Evolutionary conservation across 2,797 vertebrate genomes (phyloP), one percentile per base, ranked within the genome.

Genomic region (Danio tinwini): DNA sequence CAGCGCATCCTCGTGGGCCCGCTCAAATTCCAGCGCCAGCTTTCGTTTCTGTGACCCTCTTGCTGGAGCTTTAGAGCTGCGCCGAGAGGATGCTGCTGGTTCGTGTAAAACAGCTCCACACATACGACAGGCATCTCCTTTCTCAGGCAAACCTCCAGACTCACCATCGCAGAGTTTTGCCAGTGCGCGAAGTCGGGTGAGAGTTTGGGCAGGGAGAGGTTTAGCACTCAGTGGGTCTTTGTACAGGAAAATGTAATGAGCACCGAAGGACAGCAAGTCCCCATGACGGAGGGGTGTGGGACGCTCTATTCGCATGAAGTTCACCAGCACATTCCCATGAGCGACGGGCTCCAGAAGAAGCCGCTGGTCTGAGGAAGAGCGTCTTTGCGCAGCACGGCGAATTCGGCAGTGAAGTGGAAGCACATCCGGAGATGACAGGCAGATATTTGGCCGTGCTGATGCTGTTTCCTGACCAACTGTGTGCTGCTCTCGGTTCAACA

Each of bases 181-280:
- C 71, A 94, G 90, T 0, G 93, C 90, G 9, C 92, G 92, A 12
- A 98, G 94, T 80, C 93, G 90, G 29, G 94, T 93, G 84, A 97
- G 88, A 9, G 96, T 95, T 89, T 93, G 95, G 0, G 93, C 83
- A 0, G 97, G 96, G 84, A 98, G 91, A 0, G 94, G 93, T 87
- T 95, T 96, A 5, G 95, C 93, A 39, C 94, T 94, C 0, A 89
- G 87, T 0, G 97, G 97, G 86, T 98, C 96, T 88, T 97, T 96
- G 92, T 97, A 97, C 74, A 99, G 93, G 81, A 99, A 96, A 90
- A 99, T 92, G 90, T 98, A 99, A 88, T 97, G 95, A 4, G 94
- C 93, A 6, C 97, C 97, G 0, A 99, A 95, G 11, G 96, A 96
- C 29, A 99, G 94, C 79, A 99, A 94, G 92, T 99, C 97, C 0